Conservation (phyloP, 2,797 vertebrate genomes). For the Orientallactaga sibirica region DNA sequence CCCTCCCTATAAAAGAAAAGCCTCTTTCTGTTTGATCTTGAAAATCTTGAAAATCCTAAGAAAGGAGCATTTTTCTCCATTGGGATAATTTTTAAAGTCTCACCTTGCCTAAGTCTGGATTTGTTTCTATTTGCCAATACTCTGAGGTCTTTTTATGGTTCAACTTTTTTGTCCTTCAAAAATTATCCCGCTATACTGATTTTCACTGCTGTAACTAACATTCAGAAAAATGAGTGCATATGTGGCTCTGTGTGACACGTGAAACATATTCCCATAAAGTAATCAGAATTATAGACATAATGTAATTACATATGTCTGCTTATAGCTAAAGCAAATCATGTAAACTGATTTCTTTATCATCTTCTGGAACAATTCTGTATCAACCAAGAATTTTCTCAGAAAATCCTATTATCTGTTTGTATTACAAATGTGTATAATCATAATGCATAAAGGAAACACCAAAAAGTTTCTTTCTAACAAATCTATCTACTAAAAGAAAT, state of each 20-base stretch:
- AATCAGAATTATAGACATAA: not conserved
- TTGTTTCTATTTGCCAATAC: slow-evolving; percentile 14
- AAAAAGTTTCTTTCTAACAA: slow-evolving; percentile 6
- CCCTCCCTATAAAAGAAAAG: not conserved
- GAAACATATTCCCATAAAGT: not conserved
- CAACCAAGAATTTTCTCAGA: slow-evolving; percentile 8
- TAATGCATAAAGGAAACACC: slow-evolving; percentile 15
- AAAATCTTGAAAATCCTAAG: not conserved
- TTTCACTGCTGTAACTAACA: not conserved
- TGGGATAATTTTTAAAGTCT: not conserved
- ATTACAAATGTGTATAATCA: slow-evolving; percentile 10
- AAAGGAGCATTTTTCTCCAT: not conserved
- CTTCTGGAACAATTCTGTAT: slow-evolving; percentile 3
- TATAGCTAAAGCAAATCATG: not conserved
- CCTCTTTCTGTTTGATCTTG: not conserved
- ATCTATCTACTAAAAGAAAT: not conserved
- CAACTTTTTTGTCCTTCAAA: slow-evolving; percentile 17
- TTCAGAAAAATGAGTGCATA: slow-evolving; percentile 32
- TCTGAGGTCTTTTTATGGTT: not conserved
- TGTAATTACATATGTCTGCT: not conserved
- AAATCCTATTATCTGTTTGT: slow-evolving; percentile 15
- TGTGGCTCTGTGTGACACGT: not conserved
- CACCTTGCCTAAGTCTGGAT: not conserved
- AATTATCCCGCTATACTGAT: not conserved
- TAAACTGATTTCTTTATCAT: not conserved